These are phyloP conservation scores for Fopius arisanus DNA, from an alignment of 1,140 invertebrate species.

Conservation along the genomic window DNA sequence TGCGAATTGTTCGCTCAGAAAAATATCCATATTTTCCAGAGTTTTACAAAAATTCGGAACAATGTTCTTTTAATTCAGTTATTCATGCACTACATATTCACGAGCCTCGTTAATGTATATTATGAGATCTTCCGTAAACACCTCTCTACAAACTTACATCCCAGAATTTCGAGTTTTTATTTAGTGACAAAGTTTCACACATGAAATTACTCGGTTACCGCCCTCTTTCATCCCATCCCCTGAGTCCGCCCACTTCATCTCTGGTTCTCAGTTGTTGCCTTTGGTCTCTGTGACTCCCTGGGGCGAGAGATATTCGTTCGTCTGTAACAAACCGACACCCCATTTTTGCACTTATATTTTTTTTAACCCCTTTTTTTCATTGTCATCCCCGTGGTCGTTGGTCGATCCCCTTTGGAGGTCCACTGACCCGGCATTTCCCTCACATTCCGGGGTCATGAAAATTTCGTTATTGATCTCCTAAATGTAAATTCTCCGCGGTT, in stretches of 20 bases:
- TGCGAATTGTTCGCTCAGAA: too few relatives aligned
- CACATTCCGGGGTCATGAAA: too few relatives aligned
- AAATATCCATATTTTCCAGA: neutral
- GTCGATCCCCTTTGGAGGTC: neutral
- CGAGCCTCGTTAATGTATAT: neutral
- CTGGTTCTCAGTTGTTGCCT: neutral
- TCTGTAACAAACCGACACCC: slow-evolving; percentile 18
- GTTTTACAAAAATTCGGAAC: too few relatives aligned
- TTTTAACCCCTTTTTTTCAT: neutral
- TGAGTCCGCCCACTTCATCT: neutral
- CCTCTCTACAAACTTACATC: slow-evolving; percentile 44
- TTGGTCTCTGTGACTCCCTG: neutral
- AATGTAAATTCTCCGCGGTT: too few relatives aligned
- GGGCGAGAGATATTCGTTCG: slow-evolving; percentile 31
- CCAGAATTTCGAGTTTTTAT: slow-evolving; percentile 44
- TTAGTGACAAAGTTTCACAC: slow-evolving; percentile 43
- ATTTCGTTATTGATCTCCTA: too few relatives aligned
- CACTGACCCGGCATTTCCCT: too few relatives aligned
- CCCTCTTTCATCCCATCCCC: neutral
- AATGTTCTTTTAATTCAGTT: neutral
- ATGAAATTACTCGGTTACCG: neutral
- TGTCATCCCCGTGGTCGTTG: neutral
- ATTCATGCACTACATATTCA: neutral
- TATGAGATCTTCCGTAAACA: slow-evolving; percentile 35
- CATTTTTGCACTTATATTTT: neutral